Evolutionary conservation across 2,888 invertebrate species (phyloP).

Genomic region (Lepeophtheirus nordmannii): DNA sequence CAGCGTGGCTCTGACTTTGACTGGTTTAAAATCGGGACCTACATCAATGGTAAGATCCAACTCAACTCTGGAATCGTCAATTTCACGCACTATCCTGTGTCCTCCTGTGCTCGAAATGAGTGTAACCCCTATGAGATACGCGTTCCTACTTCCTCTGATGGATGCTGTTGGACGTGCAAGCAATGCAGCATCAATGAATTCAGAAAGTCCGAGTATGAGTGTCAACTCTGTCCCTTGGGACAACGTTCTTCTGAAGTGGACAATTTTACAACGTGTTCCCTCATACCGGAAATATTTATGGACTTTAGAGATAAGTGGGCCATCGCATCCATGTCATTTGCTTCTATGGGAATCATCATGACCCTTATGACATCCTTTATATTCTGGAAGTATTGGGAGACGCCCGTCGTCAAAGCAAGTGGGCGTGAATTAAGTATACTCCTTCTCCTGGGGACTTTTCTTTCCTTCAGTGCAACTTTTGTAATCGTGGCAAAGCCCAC

Average conservation of each 20-base stretch:
- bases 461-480: constrained; percentile 41
- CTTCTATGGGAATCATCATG: constrained; percentile 27
- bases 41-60: constrained; percentile 30
- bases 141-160: constrained; percentile 31
- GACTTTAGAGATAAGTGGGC: constrained; percentile 39
- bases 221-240: constrained; percentile 35
- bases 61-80: constrained; percentile 16
- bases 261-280: constrained; percentile 2
- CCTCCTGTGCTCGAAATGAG: not conserved
- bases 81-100: not conserved
- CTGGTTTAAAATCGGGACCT: constrained; percentile 40
- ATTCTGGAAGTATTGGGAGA: constrained; percentile 40
- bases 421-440: constrained; percentile 41
- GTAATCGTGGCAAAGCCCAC: constrained; percentile 40
- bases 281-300: constrained; percentile 35
- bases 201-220: constrained; percentile 36
- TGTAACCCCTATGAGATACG: constrained; percentile 1
- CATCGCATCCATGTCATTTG: constrained; percentile 35
- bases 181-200: constrained; percentile 38
- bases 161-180: constrained; percentile 42
- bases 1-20: constrained; percentile 32
- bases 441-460: constrained; percentile 36
- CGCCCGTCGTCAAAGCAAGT: constrained; percentile 43
- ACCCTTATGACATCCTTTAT: constrained; percentile 29
- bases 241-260: not conserved